These are phyloP conservation scores for Adelges cooleyi DNA, from an alignment of 1,140 invertebrate genomes.

Conservation along the genomic window DNA sequence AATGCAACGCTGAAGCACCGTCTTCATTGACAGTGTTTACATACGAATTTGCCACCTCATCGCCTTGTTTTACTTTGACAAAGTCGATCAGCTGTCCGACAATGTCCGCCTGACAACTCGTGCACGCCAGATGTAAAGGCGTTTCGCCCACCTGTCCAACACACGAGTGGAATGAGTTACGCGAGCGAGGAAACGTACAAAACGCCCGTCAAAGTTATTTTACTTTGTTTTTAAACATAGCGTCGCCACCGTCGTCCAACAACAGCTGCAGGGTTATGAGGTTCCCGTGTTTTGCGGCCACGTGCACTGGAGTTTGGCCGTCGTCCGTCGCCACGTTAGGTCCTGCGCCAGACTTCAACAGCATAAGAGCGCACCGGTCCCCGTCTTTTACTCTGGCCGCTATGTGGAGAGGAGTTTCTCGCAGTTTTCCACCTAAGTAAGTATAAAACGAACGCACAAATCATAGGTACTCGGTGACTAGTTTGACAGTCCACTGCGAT, in stretches of 20 bases:
- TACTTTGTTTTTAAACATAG: constrained; percentile 79
- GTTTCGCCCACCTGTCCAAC: constrained; percentile 95
- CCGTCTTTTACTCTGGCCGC: constrained; percentile 84
- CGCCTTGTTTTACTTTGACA: constrained; percentile 60
- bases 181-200: neutral
- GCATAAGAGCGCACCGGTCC: constrained; percentile 91
- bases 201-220: neutral
- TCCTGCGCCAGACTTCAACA: constrained; percentile 92
- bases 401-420: constrained; percentile 91
- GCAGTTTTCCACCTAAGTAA: constrained; percentile 54
- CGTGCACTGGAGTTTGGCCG: constrained; percentile 86
- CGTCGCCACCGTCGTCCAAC: constrained; percentile 82
- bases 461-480: too few species aligned
- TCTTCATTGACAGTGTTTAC: constrained; percentile 76
- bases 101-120: constrained; percentile 72
- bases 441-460: too few species aligned
- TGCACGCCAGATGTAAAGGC: constrained; percentile 79
- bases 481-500: too few species aligned
- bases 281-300: constrained; percentile 80
- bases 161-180: too few species aligned
- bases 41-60: constrained; percentile 57
- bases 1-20: constrained; percentile 88
- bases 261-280: constrained; percentile 71
- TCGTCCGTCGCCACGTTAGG: constrained; percentile 86
- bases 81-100: constrained; percentile 74